Evolutionary conservation across 2,888 invertebrate genomes (phyloP).

Genomic region (Vanessa cardui): DNA sequence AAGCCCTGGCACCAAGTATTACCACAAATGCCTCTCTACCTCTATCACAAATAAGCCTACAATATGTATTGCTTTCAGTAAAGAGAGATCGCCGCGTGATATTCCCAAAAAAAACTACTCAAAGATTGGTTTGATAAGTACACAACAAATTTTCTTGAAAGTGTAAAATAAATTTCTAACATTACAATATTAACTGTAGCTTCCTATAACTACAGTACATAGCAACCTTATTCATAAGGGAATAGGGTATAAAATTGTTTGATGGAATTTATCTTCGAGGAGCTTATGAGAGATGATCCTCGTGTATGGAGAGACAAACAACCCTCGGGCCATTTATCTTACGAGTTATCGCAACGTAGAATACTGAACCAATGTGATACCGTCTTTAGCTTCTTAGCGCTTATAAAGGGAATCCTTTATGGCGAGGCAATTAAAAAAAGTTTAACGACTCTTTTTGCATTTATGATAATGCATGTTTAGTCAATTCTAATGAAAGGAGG

Average conservation of each 20-base stretch:
- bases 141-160: too few relatives aligned
- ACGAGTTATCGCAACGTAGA: constrained; percentile 7
- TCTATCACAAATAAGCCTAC: too few relatives aligned
- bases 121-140: too few relatives aligned
- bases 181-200: neutral
- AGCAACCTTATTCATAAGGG: neutral
- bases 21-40: too few relatives aligned
- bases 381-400: neutral
- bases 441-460: too few relatives aligned
- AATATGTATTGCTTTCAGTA: too few relatives aligned
- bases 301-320: neutral
- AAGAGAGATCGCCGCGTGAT: too few relatives aligned
- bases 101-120: too few relatives aligned
- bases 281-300: neutral
- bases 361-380: constrained; percentile 7
- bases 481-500: too few relatives aligned
- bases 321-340: constrained; percentile 11
- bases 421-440: neutral
- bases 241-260: neutral
- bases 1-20: too few relatives aligned
- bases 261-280: neutral
- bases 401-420: neutral
- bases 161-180: neutral
- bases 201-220: neutral
- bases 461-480: too few relatives aligned